Evolutionary conservation across 2,888 invertebrate species (phyloP), one percentile per base, ranked within the genome.

Genomic region (Drosophila suboccidentalis): DNA sequence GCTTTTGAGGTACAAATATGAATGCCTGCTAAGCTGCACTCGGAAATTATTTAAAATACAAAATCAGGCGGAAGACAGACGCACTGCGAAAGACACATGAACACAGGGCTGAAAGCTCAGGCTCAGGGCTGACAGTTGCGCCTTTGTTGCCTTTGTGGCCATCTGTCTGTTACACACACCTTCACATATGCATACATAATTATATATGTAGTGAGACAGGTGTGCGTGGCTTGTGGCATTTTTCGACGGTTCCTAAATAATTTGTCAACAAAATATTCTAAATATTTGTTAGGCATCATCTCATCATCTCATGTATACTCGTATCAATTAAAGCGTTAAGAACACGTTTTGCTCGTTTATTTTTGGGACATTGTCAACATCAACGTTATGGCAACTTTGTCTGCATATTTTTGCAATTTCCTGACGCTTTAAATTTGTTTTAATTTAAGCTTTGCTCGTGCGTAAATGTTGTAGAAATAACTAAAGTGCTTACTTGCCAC

Each of bases 31-130:
- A 58, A 55, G 55, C 58, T 51, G 78, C 77, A 82, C 86, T 80
- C 77, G 83, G 83, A 83, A 82, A 86, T 82, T 80, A 90, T 87
- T 89, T 87, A 62, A 81, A 79, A 77, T 75, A 89, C 88, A 84
- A 87, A 87, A 89, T 87, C 82, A 87, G 84, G 90, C 90, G 88
- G 74, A 84, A 89, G 79, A 75, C 87, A 83, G 77, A 67, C 64
- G 71, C 81, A 71, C 51, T 82, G 86, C 66, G 82, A 64, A 80
- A 80, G 83, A 74, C 71, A 71, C 71, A 71, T 77, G 78, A 71
- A 58, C 58, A 38, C 69, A 53, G 64, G 22, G 22, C 22, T 22
- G 22, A 26, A 29, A 8, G 29, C 29, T 29, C 68, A 62, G 70
- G 76, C 66, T 66, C 51, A 51, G 51, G 74, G 75, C 66, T 66